These are phyloP conservation scores for Sebastiscus tertius DNA, from an alignment of 2,797 vertebrate genomes.

Conservation along the genomic window DNA sequence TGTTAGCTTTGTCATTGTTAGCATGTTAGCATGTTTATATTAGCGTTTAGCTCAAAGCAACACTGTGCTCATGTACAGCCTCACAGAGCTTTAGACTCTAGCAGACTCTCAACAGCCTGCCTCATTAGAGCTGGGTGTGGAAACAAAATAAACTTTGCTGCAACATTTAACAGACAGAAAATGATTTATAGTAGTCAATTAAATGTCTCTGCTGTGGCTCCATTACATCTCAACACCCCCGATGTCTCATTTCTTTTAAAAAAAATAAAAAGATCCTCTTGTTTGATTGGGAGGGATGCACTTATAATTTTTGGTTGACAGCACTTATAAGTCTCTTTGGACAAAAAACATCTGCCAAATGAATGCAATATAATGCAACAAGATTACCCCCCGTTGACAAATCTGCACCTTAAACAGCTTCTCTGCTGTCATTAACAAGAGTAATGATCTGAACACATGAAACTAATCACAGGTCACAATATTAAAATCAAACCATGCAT, in stretches of 20 bases:
- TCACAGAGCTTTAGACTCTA: background rate
- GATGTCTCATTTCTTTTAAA: background rate
- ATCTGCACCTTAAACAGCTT: background rate
- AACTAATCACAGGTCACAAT: conserved; percentile 14
- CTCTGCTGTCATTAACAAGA: conserved; percentile 1
- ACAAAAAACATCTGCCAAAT: background rate
- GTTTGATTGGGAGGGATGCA: background rate
- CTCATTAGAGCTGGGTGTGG: background rate
- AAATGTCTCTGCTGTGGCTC: background rate
- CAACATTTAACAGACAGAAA: background rate
- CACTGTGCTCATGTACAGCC: background rate
- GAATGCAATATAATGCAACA: background rate
- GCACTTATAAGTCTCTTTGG: background rate
- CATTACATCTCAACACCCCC: background rate
- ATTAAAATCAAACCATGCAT: background rate
- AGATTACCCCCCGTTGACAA: background rate
- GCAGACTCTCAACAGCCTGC: too few species aligned
- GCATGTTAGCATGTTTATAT: background rate
- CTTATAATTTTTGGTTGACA: background rate
- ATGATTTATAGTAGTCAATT: background rate
- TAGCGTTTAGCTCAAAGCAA: too few species aligned
- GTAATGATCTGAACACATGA: conserved; percentile 12
- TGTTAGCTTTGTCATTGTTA: background rate
- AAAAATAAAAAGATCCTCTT: background rate
- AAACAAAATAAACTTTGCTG: background rate